Conservation (phyloP, 2,797 vertebrate species). For the Cyclura pinguis region DNA sequence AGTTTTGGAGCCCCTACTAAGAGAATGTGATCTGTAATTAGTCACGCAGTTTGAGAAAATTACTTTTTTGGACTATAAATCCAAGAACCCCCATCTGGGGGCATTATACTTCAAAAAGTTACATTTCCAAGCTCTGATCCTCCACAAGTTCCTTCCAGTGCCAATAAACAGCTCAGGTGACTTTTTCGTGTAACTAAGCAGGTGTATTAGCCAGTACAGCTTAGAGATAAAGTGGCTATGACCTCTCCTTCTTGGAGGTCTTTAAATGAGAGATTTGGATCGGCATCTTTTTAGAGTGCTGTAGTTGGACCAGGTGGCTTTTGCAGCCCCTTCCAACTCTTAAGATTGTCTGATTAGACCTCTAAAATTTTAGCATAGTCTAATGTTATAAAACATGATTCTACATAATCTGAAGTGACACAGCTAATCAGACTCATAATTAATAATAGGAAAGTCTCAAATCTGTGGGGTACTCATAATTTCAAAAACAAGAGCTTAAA, state of each 20-base stretch:
- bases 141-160: too few relatives aligned
- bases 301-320: too few relatives aligned
- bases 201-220: background rate
- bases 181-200: background rate
- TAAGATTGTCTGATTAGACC: too few relatives aligned
- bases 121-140: too few relatives aligned
- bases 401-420: background rate
- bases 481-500: slow-evolving; percentile 1
- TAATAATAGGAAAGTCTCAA: slow-evolving; percentile 4
- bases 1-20: background rate
- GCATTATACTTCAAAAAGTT: too few relatives aligned
- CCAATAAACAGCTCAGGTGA: too few relatives aligned
- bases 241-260: background rate
- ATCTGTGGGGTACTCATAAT: slow-evolving; percentile 2
- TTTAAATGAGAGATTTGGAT: background rate
- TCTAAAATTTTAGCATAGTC: background rate
- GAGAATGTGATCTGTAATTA: background rate
- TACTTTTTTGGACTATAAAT: too few relatives aligned
- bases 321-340: too few relatives aligned
- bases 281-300: too few relatives aligned
- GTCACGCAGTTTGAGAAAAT: too few relatives aligned
- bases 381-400: background rate
- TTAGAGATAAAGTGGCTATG: background rate
- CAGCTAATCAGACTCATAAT: accelerated
- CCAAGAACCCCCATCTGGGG: too few relatives aligned